These are phyloP conservation scores for Melanocharis versteri DNA, from an alignment of 2,113 vertebrate genomes.

Conservation along the genomic window DNA sequence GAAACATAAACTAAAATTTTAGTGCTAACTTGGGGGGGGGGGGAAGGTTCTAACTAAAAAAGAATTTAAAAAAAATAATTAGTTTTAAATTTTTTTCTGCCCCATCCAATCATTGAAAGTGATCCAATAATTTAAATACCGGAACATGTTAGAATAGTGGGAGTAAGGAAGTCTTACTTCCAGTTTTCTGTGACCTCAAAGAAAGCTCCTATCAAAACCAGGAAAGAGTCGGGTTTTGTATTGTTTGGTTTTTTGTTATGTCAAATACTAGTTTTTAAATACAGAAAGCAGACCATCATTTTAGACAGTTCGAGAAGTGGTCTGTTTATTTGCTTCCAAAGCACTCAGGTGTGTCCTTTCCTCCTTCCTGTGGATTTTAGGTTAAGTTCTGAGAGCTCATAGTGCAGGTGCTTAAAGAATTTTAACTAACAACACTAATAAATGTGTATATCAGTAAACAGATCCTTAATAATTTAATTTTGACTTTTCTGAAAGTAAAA, in stretches of 20 bases:
- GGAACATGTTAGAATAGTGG: neutral
- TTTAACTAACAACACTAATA: neutral
- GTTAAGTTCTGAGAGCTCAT: neutral
- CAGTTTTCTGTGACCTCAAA: neutral
- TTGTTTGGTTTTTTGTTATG: neutral
- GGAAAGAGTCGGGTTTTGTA: neutral
- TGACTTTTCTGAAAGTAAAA: neutral
- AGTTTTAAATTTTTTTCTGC: neutral
- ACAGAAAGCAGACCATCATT: neutral
- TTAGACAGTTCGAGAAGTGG: neutral
- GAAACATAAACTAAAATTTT: neutral
- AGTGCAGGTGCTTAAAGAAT: neutral
- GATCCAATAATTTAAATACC: neutral
- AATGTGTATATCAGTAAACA: neutral
- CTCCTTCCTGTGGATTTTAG: neutral
- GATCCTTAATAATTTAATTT: neutral
- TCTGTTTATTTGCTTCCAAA: neutral
- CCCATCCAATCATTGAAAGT: neutral
- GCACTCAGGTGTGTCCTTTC: neutral
- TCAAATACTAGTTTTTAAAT: neutral
- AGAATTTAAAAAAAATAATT: neutral
- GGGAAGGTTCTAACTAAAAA: rapidly evolving
- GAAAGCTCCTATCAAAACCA: neutral
- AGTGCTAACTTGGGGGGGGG: neutral
- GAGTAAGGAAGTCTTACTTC: neutral